A percentile compares a stretch with the other conserved stretches of the same genome.
These are phyloP conservation scores for Microplitis deprimator DNA, from an alignment of 2,888 invertebrate genomes.

Conservation along the genomic window DNA sequence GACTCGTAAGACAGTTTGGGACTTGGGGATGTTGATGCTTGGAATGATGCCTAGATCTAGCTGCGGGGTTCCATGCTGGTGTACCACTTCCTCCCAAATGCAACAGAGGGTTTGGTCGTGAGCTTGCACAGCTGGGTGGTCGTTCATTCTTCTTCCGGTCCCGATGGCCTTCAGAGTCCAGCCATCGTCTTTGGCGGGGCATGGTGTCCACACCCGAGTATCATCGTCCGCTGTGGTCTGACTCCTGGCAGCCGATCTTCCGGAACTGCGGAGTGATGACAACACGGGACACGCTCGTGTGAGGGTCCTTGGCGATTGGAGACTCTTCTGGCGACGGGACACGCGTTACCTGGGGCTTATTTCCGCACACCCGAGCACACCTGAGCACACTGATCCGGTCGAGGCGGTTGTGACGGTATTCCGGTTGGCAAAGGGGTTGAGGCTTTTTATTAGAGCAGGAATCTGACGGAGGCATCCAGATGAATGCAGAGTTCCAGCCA, in stretches of 20 bases:
- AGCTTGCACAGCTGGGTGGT: conserved; percentile 26
- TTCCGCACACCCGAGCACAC: conserved; percentile 13
- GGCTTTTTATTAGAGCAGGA: conserved; percentile 34
- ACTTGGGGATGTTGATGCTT: conserved; percentile 13
- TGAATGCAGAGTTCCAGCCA: conserved; percentile 61
- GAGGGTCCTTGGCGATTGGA: conserved; percentile 34
- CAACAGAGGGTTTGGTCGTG: conserved; percentile 39
- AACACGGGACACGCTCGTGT: conserved; percentile 37
- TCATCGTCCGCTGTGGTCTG: conserved; percentile 32
- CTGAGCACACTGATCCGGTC: conserved; percentile 5
- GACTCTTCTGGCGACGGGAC: conserved; percentile 43
- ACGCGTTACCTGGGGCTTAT: conserved; percentile 28
- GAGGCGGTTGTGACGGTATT: conserved; percentile 25
- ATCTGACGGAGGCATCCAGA: conserved; percentile 21
- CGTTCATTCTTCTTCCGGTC: conserved; percentile 19
- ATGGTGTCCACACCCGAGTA: conserved; percentile 25
- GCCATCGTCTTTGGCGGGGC: conserved; percentile 11
- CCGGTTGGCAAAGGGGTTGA: conserved; percentile 19
- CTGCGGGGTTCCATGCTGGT: conserved; percentile 38
- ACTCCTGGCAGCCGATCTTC: conserved; percentile 46
- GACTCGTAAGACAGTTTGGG: conserved; percentile 28
- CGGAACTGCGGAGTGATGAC: conserved; percentile 45
- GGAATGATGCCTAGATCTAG: conserved; percentile 7
- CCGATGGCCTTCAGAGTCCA: conserved; percentile 7
- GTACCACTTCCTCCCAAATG: conserved; percentile 41